A percentile compares a stretch with the other conserved stretches of the same genome.
Conservation (phyloP, 2,888 invertebrate species). For the Synanthedon andrenaeformis region DNA sequence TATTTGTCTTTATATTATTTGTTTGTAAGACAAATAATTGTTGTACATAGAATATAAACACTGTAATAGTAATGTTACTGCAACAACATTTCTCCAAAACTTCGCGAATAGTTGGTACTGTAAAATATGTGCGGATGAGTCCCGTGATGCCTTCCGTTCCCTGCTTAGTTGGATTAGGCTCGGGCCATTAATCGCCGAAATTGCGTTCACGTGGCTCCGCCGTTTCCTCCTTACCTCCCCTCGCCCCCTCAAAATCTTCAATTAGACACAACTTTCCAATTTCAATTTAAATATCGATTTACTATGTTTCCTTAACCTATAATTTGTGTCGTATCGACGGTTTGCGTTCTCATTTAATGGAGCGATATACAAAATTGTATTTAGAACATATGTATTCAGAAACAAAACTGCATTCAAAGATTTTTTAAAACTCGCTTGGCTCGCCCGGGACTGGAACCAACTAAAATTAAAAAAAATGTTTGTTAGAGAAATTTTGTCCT, state of each 20-base stretch:
- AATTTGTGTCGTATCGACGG: not conserved
- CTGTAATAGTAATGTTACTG: too few species aligned
- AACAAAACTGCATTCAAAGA: too few species aligned
- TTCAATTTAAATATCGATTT: slow-evolving; percentile 42
- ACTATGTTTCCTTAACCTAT: slow-evolving; percentile 4
- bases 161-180: slow-evolving; percentile 61
- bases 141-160: slow-evolving; percentile 39
- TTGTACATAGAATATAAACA: too few species aligned
- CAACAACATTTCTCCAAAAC: not conserved
- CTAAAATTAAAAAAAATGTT: too few species aligned
- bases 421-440: too few species aligned
- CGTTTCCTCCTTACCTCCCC: slow-evolving; percentile 7
- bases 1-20: too few species aligned
- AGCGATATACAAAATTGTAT: too few species aligned
- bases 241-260: slow-evolving; percentile 46
- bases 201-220: slow-evolving; percentile 46
- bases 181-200: slow-evolving; percentile 64
- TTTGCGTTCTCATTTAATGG: too few species aligned
- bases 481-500: too few species aligned
- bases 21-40: too few species aligned
- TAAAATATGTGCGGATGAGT: slow-evolving; percentile 34
- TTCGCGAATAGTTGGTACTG: slow-evolving; percentile 40
- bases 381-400: too few species aligned
- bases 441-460: too few species aligned
- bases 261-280: slow-evolving; percentile 59